phyloP scores from a whole-genome alignment of 2,797 vertebrate genomes.

The Micropoecilia bifurca region DNA sequence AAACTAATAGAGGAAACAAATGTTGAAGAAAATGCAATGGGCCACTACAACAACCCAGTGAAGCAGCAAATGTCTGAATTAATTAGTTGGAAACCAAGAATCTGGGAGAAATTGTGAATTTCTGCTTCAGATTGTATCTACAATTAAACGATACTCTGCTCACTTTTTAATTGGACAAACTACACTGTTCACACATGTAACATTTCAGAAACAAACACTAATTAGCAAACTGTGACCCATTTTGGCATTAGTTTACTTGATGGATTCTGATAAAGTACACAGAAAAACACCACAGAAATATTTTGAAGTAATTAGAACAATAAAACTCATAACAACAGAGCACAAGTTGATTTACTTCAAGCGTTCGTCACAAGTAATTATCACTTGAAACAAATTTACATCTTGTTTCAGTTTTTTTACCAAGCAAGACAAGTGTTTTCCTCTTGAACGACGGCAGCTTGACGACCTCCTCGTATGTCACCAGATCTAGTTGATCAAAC shows the following conservation, averaged over 20 bases:
- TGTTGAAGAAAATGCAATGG: not conserved
- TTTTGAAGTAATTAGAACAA: not conserved
- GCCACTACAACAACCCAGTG: not conserved
- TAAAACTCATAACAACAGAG: not conserved
- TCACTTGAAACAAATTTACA: not conserved
- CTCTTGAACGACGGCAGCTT: constrained; percentile 91
- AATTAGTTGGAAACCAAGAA: not conserved
- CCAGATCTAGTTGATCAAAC: constrained; percentile 99
- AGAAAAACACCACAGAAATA: not conserved
- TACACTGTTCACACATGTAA: not conserved
- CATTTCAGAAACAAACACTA: not conserved
- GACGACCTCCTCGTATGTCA: constrained; percentile 89
- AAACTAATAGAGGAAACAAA: not conserved
- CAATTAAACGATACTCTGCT: not conserved
- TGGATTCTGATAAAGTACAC: not conserved
- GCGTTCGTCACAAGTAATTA: not conserved
- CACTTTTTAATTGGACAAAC: not conserved
- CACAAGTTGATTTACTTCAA: not conserved
- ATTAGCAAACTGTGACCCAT: not conserved
- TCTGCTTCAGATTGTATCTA: not conserved
- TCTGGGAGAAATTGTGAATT: not conserved
- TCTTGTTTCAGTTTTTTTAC: constrained; percentile 28
- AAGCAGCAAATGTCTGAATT: not conserved
- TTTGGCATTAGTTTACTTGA: not conserved
- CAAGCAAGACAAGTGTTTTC: constrained; percentile 92